These are phyloP conservation scores for Hippocampus abdominalis DNA, from an alignment of 2,113 vertebrate species.

Conservation along the genomic window DNA sequence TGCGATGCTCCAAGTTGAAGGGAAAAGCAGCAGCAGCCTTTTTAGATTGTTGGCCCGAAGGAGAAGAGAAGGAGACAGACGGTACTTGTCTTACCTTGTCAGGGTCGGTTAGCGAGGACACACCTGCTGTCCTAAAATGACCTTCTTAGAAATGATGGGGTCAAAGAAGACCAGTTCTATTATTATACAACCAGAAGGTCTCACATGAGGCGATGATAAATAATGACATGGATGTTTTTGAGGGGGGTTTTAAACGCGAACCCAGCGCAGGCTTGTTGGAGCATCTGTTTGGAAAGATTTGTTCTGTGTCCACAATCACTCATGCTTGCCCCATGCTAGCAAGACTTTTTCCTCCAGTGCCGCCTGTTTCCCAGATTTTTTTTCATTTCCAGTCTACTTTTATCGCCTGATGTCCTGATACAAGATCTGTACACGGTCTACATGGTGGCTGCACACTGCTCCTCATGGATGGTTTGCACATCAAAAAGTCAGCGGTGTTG, in stretches of 20 bases:
- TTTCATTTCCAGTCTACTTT: no score
- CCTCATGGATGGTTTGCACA: no score
- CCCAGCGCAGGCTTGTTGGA: not conserved
- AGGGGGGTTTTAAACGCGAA: not conserved
- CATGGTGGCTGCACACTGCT: no score
- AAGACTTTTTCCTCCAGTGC: no score
- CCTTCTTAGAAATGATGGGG: not conserved
- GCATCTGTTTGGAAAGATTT: not conserved
- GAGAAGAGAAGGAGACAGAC: constrained; percentile 14
- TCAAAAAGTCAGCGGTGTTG: no score
- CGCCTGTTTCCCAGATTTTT: no score
- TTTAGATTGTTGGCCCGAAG: constrained; percentile 2
- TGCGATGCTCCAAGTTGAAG: constrained; percentile 14
- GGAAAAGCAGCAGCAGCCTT: constrained; percentile 6
- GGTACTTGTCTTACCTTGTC: constrained; percentile 29
- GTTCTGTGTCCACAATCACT: no score
- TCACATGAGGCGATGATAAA: not conserved
- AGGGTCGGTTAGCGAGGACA: constrained; percentile 18
- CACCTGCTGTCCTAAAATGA: constrained; percentile 2
- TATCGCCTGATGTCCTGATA: no score
- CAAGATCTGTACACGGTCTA: no score
- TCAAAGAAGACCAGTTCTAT: constrained; percentile 9
- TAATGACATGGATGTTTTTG: not conserved
- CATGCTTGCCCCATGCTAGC: no score
- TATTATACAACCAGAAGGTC: not conserved